phyloP scores from a whole-genome alignment of 2,797 vertebrate species.

The Cossypha niveicapilla region DNA sequence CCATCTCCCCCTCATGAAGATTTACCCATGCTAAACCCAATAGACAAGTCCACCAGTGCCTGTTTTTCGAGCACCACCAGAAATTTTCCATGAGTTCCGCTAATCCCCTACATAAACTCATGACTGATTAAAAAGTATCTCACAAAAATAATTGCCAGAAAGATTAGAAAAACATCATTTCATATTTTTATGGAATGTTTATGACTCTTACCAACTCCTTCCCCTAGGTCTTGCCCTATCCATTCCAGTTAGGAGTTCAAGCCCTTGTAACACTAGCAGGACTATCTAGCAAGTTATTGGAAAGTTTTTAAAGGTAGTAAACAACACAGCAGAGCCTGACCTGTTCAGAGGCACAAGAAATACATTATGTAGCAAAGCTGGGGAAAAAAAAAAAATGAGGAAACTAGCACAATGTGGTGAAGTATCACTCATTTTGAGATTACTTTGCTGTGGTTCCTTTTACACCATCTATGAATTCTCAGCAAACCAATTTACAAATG shows the following conservation, averaged over 20 bases:
- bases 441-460: neutral
- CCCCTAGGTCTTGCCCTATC: neutral
- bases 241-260: neutral
- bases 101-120: neutral
- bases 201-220: neutral
- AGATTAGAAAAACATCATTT: neutral
- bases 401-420: neutral
- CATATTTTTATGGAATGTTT: neutral
- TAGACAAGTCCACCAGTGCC: rapidly evolving
- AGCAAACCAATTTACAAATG: neutral
- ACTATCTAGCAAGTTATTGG: neutral
- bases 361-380: rapidly evolving
- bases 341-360: neutral
- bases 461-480: neutral
- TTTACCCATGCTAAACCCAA: neutral
- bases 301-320: neutral
- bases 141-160: neutral
- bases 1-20: neutral
- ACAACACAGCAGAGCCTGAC: neutral
- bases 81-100: neutral
- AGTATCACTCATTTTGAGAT: neutral
- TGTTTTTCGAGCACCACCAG: neutral
- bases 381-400: neutral
- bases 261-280: neutral
- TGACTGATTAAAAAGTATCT: neutral